phyloP scores from a whole-genome alignment of 2,888 invertebrate species.

The Eupithecia exiguata region DNA sequence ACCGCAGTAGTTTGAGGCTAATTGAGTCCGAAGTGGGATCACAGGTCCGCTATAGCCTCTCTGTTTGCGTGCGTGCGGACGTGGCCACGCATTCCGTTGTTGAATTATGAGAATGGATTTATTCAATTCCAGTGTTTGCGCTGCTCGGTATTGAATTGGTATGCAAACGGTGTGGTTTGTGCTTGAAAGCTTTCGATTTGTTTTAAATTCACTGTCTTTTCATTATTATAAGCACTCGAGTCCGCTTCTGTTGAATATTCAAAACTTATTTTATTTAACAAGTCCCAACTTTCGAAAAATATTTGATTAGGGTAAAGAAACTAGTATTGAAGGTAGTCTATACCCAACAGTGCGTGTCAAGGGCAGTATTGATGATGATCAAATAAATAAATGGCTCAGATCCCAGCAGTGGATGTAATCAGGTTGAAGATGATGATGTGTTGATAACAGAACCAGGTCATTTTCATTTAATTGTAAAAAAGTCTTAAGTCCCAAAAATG shows the following conservation, averaged over 20 bases:
- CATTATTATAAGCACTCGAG: conserved; percentile 11
- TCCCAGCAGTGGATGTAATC: neutral
- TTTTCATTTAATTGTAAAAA: neutral
- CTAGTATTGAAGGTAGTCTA: neutral
- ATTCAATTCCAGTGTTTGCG: conserved; percentile 45
- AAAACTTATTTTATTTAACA: neutral
- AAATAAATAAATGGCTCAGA: neutral
- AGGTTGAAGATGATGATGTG: neutral
- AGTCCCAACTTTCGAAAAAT: neutral
- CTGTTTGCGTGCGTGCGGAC: conserved; percentile 46
- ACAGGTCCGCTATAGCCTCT: conserved; percentile 25
- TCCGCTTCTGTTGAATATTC: neutral
- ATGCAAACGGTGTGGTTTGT: conserved; percentile 42
- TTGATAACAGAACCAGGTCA: neutral
- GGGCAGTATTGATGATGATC: neutral
- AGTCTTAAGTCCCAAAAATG: too few relatives aligned
- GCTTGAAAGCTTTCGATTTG: conserved; percentile 44
- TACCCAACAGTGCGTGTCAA: neutral
- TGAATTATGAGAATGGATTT: conserved; percentile 52
- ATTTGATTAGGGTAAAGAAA: neutral
- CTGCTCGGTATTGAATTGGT: conserved; percentile 42
- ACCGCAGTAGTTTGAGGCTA: conserved; percentile 55
- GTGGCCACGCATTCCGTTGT: conserved; percentile 55
- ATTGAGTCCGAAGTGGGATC: conserved; percentile 45
- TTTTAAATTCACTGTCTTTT: conserved; percentile 29